A percentile compares a stretch with the other conserved stretches of the same genome.
These are phyloP conservation scores for Noctuana brunneofusca DNA, from an alignment of 2,888 invertebrate species.

Conservation along the genomic window DNA sequence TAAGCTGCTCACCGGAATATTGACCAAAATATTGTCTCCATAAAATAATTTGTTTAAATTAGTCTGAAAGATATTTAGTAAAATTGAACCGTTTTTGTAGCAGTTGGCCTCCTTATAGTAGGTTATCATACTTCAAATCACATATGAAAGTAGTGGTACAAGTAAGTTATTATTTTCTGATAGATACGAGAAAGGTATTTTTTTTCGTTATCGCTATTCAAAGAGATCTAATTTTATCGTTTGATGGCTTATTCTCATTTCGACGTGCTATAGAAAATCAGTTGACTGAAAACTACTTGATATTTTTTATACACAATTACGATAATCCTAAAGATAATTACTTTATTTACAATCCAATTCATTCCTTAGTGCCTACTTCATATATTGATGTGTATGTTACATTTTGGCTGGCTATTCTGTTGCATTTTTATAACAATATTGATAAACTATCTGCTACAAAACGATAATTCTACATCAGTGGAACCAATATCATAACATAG, in stretches of 20 bases:
- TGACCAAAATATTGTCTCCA: slow-evolving; percentile 13
- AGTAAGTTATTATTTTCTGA: background rate
- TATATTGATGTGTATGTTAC: background rate
- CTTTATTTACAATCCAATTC: no score
- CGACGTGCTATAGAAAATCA: no score
- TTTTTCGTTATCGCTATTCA: background rate
- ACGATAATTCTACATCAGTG: background rate
- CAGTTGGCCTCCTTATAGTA: background rate
- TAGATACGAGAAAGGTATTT: no score
- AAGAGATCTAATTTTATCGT: no score
- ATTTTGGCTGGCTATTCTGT: background rate
- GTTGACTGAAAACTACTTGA: no score
- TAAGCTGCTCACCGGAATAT: background rate
- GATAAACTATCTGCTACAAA: background rate
- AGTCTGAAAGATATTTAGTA: slow-evolving; percentile 1
- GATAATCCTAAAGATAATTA: no score
- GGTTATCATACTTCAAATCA: background rate
- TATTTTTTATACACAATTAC: no score
- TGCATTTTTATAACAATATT: background rate
- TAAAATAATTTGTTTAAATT: background rate
- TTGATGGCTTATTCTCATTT: no score
- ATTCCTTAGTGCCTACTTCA: background rate
- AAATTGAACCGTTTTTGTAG: background rate
- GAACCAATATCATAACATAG: background rate
- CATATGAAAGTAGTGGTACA: background rate